A percentile compares a stretch with the other conserved stretches of the same genome.
These are phyloP conservation scores for Thermophis baileyi DNA, from an alignment of 2,113 vertebrate species.

Conservation along the genomic window DNA sequence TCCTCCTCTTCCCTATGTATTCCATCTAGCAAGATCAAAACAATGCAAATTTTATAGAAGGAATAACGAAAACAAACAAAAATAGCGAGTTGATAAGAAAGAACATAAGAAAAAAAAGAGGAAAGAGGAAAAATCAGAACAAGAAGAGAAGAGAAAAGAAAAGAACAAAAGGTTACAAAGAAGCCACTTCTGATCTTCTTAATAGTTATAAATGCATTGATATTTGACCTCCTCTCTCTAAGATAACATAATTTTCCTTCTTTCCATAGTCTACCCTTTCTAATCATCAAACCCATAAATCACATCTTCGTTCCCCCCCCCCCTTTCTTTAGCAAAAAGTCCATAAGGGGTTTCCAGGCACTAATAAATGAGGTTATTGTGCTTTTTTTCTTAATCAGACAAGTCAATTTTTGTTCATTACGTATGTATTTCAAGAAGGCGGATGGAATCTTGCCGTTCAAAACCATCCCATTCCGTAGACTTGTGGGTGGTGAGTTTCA, in stretches of 20 bases:
- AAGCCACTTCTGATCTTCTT: background rate
- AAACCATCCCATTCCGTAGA: background rate
- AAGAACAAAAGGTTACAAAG: background rate
- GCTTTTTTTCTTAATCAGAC: background rate
- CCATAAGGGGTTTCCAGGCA: background rate
- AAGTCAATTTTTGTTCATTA: background rate
- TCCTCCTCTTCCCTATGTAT: background rate
- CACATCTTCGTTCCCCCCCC: background rate
- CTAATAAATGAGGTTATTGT: background rate
- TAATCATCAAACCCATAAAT: background rate
- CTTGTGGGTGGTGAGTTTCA: background rate
- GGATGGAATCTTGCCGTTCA: background rate
- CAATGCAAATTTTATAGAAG: background rate
- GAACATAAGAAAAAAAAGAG: background rate
- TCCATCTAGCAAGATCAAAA: background rate
- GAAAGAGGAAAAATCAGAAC: background rate
- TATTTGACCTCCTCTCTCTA: background rate
- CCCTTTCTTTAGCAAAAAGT: background rate
- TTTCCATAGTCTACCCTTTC: background rate
- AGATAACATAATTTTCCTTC: background rate
- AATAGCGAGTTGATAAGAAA: background rate
- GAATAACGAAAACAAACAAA: background rate
- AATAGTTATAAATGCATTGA: background rate
- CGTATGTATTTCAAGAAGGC: background rate
- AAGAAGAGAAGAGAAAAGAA: background rate